phyloP scores from a whole-genome alignment of 2,797 vertebrate species.

The Amblyraja radiata region DNA sequence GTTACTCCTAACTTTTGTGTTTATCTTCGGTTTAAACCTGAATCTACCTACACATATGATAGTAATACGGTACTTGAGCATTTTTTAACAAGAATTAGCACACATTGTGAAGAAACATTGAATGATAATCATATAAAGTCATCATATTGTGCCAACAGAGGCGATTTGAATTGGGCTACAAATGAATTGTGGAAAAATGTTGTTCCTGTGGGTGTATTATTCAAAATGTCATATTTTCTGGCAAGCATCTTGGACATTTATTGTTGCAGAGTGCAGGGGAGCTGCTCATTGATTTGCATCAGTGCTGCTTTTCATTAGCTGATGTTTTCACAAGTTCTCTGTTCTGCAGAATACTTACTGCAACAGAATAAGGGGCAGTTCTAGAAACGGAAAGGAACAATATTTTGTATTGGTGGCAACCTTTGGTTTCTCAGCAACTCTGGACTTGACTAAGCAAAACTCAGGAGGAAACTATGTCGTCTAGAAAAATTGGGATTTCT shows the following conservation, averaged over 20 bases:
- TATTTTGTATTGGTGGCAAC: background rate
- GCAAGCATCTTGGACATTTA: background rate
- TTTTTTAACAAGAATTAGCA: background rate
- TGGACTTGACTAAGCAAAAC: background rate
- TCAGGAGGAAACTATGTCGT: background rate
- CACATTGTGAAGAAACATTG: background rate
- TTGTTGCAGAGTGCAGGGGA: background rate
- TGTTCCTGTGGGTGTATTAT: background rate
- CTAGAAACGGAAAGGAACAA: background rate
- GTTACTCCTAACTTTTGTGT: no score
- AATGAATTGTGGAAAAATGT: background rate
- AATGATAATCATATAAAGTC: background rate
- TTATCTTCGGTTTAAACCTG: background rate
- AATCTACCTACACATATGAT: background rate
- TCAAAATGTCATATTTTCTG: background rate
- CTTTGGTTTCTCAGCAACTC: background rate
- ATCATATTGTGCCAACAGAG: background rate
- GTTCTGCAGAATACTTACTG: background rate
- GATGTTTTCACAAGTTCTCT: background rate
- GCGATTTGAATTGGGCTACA: background rate
- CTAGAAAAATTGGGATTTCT: background rate
- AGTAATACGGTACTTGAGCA: background rate
- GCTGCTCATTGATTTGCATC: background rate
- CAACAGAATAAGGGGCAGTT: background rate
- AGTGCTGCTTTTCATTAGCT: background rate